phyloP scores from a whole-genome alignment of 2,113 vertebrate genomes.

The Anthoscopus minutus region DNA sequence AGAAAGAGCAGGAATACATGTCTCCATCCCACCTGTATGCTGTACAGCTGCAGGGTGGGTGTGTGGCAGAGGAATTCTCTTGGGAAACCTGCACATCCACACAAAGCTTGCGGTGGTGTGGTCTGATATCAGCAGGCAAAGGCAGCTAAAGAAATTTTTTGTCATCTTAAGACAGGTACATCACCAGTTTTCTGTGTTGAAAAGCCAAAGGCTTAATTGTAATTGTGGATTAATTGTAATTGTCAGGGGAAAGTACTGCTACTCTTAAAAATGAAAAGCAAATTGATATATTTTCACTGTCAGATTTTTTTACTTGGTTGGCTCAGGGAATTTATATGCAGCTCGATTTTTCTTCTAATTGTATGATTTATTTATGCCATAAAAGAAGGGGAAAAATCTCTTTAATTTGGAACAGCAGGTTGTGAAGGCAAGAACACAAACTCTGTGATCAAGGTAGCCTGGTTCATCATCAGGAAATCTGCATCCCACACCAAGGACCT shows the following conservation, averaged over 20 bases:
- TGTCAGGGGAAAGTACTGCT: not conserved
- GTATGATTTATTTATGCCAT: not conserved
- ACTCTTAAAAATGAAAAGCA: not conserved
- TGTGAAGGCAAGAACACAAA: not conserved
- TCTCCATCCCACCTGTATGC: not conserved
- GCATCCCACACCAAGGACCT: not conserved
- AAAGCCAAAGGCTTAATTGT: not conserved
- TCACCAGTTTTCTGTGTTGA: not conserved
- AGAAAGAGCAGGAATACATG: rapidly evolving
- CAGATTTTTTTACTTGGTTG: slow-evolving; percentile 1
- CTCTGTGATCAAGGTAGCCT: not conserved
- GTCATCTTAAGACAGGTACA: not conserved
- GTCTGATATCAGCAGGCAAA: not conserved
- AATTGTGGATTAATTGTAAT: not conserved
- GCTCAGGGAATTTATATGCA: not conserved
- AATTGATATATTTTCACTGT: not conserved
- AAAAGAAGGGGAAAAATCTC: not conserved
- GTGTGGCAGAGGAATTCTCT: not conserved
- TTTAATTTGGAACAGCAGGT: not conserved
- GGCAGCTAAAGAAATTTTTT: not conserved
- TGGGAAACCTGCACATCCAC: not conserved
- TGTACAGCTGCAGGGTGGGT: not conserved
- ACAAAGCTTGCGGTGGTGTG: not conserved
- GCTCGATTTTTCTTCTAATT: not conserved
- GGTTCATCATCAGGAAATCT: not conserved